Base-by-base conservation (phyloP, 1,140 invertebrate genomes). In the Diplogasteroides magnus region DNA sequence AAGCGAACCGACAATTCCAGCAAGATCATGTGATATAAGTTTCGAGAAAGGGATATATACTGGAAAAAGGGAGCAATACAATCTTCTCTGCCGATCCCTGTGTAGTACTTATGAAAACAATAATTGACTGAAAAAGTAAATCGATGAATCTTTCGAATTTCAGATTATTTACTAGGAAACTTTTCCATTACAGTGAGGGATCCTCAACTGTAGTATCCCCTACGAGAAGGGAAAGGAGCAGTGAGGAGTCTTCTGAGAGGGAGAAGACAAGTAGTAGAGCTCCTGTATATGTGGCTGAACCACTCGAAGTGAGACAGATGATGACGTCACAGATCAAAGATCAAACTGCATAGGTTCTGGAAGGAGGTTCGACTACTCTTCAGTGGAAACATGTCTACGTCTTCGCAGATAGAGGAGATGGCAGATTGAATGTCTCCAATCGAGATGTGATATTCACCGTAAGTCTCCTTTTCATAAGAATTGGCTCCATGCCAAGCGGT, bases 351-450 rank as follows among this genome's bases (percentile, higher is more conserved):
- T 31, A 72, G 69, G 61, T 75, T 29, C 65, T 71, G 23, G 74
- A 75, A 66, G 74, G 72, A 23, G 74, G 74, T 19, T 69, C 71
- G 2, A 69, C 67, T 60, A 61, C 71, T 25, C 26, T 75, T 11
- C 71, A 75, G 60, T 75, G 74, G 74, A 65, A 67, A 29, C 69
- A 75, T 68, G 67, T 75, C 19, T 75, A 75, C 60, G 62, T 75
- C 48, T 61, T 75, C 48, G 67, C 74, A 15, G 68, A 76, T 19
- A n/a, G n/a, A n/a, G 61, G 63, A 61, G 37, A 68, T 27, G 37
- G 68, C 19, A 6, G 37, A 48, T 56, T 71, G 15, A 73, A 73
- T 48, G 32, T 75, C 25, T 66, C 67, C 13, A 76, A 75, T 31
- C 32, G 60, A 19, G 68, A 75, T 26, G 74, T 75, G 27, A 27